Evolutionary conservation across 2,797 vertebrate species (phyloP).

Genomic region (Lateolabrax maculatus): DNA sequence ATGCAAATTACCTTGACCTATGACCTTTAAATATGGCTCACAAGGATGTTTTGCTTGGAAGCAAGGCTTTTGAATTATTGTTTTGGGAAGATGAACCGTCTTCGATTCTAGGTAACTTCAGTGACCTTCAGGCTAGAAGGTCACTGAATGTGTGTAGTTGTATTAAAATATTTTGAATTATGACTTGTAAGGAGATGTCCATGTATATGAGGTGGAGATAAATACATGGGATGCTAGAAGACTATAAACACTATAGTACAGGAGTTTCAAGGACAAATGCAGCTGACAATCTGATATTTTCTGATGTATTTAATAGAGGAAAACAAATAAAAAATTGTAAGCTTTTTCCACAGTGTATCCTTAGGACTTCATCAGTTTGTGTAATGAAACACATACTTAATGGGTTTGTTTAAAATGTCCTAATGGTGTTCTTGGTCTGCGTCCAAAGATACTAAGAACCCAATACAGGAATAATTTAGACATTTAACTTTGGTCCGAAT

Average conservation of each 20-base stretch:
- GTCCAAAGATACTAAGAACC: constrained; percentile 78
- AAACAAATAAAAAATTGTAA: constrained; percentile 56
- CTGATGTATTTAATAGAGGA: constrained; percentile 42
- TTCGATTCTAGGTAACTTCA: constrained; percentile 1
- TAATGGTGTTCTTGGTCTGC: constrained; percentile 86
- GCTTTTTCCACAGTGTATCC: constrained; percentile 50
- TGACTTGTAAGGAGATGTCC: background rate
- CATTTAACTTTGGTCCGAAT: constrained; percentile 74
- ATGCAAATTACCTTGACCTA: background rate
- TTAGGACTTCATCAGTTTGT: constrained; percentile 64
- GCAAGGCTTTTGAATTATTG: background rate
- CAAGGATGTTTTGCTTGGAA: constrained; percentile 5
- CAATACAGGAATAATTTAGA: constrained; percentile 78
- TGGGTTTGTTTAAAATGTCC: constrained; percentile 82
- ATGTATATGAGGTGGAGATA: constrained; percentile 10
- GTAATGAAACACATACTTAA: constrained; percentile 78
- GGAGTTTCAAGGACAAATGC: constrained; percentile 42
- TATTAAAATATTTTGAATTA: constrained; percentile 23
- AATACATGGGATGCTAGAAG: constrained; percentile 12
- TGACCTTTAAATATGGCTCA: background rate
- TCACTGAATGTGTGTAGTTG: background rate
- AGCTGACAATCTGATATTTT: constrained; percentile 35
- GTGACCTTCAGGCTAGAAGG: constrained; percentile 27
- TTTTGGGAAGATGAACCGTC: background rate
- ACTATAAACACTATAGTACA: constrained; percentile 9